Base-by-base conservation (phyloP, 2,113 vertebrate species). In the Henicopernis longicauda region DNA sequence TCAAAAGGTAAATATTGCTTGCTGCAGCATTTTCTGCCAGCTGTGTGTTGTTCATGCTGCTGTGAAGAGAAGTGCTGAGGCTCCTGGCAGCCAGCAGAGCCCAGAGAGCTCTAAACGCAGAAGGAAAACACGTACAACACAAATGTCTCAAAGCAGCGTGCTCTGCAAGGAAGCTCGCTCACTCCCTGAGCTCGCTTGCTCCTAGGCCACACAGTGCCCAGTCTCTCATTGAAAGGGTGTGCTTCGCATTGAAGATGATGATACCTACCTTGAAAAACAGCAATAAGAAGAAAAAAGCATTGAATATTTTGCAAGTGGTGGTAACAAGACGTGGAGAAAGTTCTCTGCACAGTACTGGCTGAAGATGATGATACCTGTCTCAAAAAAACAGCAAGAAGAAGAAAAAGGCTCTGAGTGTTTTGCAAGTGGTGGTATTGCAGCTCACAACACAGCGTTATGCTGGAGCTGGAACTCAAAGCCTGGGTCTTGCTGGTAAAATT, bases 191-290 rank as follows among this genome's bases (percentile, higher is more conserved):
- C 40, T 40, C 40, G 40, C 49, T 27, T 69, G 44, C 50, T 70
- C 19, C 7, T 6, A n/a, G 40, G 45, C 21, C 34, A 16, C 19
- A 27, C 6, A 34, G 21, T 70, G 50, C 47, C 32, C 26, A 45
- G n/a, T 8, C 27, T 78, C 27, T 38, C 32, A 25, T 7, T 7
- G 49, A 32, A 12, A 54, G 22, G 14, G 10, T 57, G 13, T 50
- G 31, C 17, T 25, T 77, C 0, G 0, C 45, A 12, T 2, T 27
- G 58, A 54, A 88, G 29, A 31, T 61, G 20, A 26, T 47, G 21
- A 40, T 2, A 44, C 1, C 15, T 19, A 2, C 11, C 44, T 69
- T 17, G 21, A 82, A 69, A 86, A 69, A 4, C 2, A 65, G 4
- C 18, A 69, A 17, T 42, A 80, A 82, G 38, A 79, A 89, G 17